Conservation (phyloP, 2,113 vertebrate species). For the Phocoena sinus region DNA sequence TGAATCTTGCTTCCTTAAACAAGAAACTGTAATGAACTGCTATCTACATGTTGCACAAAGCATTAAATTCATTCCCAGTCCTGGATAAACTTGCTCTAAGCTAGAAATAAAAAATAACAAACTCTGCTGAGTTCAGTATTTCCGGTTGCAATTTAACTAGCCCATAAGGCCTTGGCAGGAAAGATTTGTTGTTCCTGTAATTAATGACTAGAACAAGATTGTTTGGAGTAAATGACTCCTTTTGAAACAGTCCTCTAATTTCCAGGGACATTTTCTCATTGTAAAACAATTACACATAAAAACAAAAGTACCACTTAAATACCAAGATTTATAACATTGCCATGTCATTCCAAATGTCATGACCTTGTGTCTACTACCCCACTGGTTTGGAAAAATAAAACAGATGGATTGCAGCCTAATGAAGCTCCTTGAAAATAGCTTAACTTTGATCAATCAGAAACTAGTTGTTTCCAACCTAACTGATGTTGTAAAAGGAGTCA, state of each 20-base stretch:
- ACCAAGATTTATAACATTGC: not conserved
- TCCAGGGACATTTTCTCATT: not conserved
- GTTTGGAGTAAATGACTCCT: not conserved
- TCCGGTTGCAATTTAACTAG: not conserved
- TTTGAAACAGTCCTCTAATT: not conserved
- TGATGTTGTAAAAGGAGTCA: not conserved
- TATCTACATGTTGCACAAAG: not conserved
- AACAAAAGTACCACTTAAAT: not conserved
- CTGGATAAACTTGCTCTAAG: not conserved
- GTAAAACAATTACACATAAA: constrained; percentile 16
- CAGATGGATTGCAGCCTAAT: not conserved
- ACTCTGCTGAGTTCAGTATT: not conserved
- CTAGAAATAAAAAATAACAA: not conserved
- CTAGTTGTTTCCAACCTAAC: not conserved
- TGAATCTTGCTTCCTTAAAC: not conserved
- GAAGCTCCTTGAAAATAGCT: not conserved
- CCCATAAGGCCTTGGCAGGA: not conserved
- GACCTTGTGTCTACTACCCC: not conserved
- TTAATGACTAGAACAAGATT: not conserved
- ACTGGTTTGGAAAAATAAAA: constrained; percentile 20
- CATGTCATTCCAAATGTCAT: not conserved
- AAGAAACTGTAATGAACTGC: not conserved
- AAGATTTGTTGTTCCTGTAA: not conserved
- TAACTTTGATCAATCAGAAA: not conserved
- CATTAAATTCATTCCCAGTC: not conserved